Evolutionary conservation across 1,140 invertebrate species (phyloP), one percentile per base, ranked within the genome.

Genomic region (Ceratina japonica): DNA sequence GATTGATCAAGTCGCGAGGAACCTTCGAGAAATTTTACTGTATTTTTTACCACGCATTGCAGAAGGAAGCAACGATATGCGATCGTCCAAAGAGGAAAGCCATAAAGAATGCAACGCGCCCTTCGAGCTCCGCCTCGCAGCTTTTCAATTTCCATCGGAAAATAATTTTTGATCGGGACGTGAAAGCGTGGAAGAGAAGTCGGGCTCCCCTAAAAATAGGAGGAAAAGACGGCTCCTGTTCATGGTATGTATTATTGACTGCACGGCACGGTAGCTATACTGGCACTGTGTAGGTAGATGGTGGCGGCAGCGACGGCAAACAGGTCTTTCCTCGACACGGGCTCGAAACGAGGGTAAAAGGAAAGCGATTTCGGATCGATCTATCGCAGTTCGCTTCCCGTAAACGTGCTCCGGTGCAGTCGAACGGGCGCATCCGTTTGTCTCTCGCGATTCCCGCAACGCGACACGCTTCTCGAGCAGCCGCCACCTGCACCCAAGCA

Each of bases 341-440:
- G 27, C 1, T n/a, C n/a, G 54, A 7, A 56, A 18, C 15, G n/a
- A 52, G 12, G 64, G 44, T 16, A 44, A 27, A 5, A 13, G 56
- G 65, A 13, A 24, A 71, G 61, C 61, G 54, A 73, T 79, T 73
- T 73, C 70, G 18, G 37, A 79, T 79, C 70, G 76, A 79, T 79
- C 56, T 73, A 31, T 65, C 61, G 37, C 13, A 10, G 22, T 56
- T 18, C 24, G 22, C 7, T 3, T 12, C 49, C 58, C 44, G 56
- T 65, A 58, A 75, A 75, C 52, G 73, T 20, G 8, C 51, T 16
- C 18, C 58, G 37, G 31, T 3, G 10, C 37, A 44, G 37, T 12
- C 20, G 37, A 18, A 27, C 65, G 65, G 63, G 65, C 8, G 31
- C 68, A 31, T 18, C 37, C 37, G 3, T 54, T 22, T 54, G 16